phyloP scores from a whole-genome alignment of 2,888 invertebrate genomes.

The Lycocerus yunnanus region DNA sequence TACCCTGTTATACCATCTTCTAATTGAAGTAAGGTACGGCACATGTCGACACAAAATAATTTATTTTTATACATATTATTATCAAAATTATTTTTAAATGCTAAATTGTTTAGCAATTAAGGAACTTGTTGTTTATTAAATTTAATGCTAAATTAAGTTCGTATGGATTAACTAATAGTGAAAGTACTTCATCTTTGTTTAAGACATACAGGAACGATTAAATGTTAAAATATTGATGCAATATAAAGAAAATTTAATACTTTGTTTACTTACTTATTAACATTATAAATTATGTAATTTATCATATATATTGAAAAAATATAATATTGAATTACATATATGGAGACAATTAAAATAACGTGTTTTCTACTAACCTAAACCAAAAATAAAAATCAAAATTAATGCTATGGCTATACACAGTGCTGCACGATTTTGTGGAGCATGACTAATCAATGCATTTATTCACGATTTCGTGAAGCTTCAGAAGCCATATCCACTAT shows the following conservation, averaged over 20 bases:
- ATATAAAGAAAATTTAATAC: not conserved
- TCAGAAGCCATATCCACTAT: too few relatives aligned
- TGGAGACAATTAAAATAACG: not conserved
- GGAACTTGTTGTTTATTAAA: not conserved
- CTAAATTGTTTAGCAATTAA: not conserved
- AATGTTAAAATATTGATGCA: not conserved
- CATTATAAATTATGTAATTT: not conserved
- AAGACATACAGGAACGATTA: not conserved
- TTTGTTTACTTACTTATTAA: not conserved
- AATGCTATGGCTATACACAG: too few relatives aligned
- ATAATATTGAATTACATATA: not conserved
- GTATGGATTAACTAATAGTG: slow-evolving; percentile 2
- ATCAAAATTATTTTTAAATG: not conserved
- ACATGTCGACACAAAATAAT: not conserved
- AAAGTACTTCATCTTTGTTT: slow-evolving; percentile 2
- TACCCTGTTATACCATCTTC: not conserved
- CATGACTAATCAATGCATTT: too few relatives aligned
- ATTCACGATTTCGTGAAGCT: too few relatives aligned
- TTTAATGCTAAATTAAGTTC: not conserved
- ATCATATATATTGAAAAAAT: too few relatives aligned
- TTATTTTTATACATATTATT: not conserved
- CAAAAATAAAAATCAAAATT: too few relatives aligned
- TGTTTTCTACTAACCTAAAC: too few relatives aligned
- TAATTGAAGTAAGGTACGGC: not conserved
- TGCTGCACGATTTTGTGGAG: not conserved